These are phyloP conservation scores for Lophius americanus DNA, from an alignment of 2,797 vertebrate species.

Conservation along the genomic window DNA sequence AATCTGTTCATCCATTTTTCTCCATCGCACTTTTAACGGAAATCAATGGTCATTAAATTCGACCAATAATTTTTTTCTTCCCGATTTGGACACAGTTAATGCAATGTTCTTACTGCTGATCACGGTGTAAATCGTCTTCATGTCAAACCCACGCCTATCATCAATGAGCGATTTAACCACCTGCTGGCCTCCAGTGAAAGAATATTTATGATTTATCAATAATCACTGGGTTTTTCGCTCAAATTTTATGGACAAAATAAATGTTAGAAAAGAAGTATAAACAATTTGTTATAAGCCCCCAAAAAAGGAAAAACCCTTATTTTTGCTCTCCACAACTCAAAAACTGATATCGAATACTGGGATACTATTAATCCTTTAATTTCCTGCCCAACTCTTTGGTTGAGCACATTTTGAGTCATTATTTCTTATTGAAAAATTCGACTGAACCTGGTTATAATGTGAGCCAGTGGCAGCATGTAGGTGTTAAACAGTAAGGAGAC, in stretches of 20 bases:
- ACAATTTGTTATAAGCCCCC: not conserved
- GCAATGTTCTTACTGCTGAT: constrained; percentile 1
- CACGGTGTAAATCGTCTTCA: constrained; percentile 31
- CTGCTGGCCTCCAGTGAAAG: not conserved
- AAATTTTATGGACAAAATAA: not conserved
- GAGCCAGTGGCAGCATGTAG: too few species aligned
- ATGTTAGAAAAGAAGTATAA: not conserved
- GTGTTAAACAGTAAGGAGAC: too few species aligned
- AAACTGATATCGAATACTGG: not conserved
- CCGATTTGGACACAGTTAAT: constrained; percentile 42
- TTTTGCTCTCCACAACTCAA: not conserved
- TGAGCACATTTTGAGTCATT: too few species aligned
- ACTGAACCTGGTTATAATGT: too few species aligned
- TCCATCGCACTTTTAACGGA: constrained; percentile 41
- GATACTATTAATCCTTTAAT: not conserved
- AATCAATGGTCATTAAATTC: constrained; percentile 65
- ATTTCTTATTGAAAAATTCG: too few species aligned
- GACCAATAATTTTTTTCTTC: constrained; percentile 34
- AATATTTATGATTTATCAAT: constrained; percentile 1
- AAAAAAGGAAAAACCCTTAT: not conserved
- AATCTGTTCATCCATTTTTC: constrained; percentile 54
- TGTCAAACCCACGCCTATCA: constrained; percentile 6
- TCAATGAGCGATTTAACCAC: not conserved
- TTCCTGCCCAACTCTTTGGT: too few species aligned
- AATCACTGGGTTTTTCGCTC: too few species aligned